Evolutionary conservation across 2,797 vertebrate species (phyloP), one percentile per base, ranked within the genome.

Genomic region (Paedocypris micromegethes): DNA sequence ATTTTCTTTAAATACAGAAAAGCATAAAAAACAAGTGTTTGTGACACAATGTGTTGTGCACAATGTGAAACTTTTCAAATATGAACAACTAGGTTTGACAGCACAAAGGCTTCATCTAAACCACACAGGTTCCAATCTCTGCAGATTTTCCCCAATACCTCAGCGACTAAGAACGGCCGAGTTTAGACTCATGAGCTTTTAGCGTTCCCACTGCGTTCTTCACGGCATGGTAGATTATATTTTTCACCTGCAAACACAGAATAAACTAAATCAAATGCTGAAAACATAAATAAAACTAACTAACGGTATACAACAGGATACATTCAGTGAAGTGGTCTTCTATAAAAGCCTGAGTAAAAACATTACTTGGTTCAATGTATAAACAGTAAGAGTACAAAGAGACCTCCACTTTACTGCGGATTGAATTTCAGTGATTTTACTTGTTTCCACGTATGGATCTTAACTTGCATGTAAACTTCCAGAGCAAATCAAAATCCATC

Each of bases 201-300:
- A 99, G 90, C 64, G 95, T 98, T 84, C 96, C 96, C 72, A 98
- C 94, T 39, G 97, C 94, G 53, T 99, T 96, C 88, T 99, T 99
- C 86, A 99, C 96, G 71, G 97, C 96, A 2, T 99, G 97, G 88
- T 98, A 99, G 82, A 99, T 99, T 87, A 98, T 98, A 85, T 98
- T 99, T 88, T 98, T 99, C 90, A 99, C 96, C 97, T 99, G 86
- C 47, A 60, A 71, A 66, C 63, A 23, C 23, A 23, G 23, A 23
- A 23, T 23, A 23, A 3, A 41, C 57, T 72, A 70, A 9, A 49
- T 6, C 1, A 4, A 43, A 6, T 49, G 6, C 60, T 5, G 46
- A 23, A 23, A 23, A 23, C 23, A 23, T 23, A 23, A 23, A 23
- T 23, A 23, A 23, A 23, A 23, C 23, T 23, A 23, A 23, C 23